phyloP scores from a whole-genome alignment of 2,113 vertebrate species.

The Cranoglanis bouderius region DNA sequence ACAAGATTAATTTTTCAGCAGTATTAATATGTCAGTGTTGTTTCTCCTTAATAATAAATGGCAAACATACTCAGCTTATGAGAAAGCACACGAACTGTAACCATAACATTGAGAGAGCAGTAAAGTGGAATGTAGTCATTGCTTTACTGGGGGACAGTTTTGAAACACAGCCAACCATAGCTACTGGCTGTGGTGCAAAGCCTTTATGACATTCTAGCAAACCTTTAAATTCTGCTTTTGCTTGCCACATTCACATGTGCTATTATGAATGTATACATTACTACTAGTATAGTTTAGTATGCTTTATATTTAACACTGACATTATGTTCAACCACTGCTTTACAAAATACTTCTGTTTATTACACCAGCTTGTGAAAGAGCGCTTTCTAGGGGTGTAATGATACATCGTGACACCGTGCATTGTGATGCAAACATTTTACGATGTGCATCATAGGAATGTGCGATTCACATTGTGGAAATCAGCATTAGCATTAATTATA shows the following conservation, averaged over 20 bases:
- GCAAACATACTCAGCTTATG: not conserved
- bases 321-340: not conserved
- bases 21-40: slow-evolving; percentile 10
- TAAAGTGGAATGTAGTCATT: slow-evolving; percentile 7
- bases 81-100: not conserved
- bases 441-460: not conserved
- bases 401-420: not conserved
- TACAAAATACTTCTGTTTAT: not conserved
- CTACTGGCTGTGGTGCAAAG: not conserved
- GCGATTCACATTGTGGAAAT: not conserved
- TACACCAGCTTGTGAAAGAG: not conserved
- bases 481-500: not conserved
- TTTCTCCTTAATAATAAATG: slow-evolving; percentile 21
- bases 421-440: not conserved
- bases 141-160: not conserved
- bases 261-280: not conserved
- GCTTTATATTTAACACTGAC: not conserved
- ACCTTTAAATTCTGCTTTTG: not conserved
- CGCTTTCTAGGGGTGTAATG: not conserved
- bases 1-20: slow-evolving; percentile 8
- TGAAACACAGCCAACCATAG: not conserved
- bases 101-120: not conserved
- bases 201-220: not conserved
- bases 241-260: not conserved
- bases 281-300: not conserved